Conservation (phyloP, 2,113 vertebrate species). For the Phyllopteryx taeniolatus region DNA sequence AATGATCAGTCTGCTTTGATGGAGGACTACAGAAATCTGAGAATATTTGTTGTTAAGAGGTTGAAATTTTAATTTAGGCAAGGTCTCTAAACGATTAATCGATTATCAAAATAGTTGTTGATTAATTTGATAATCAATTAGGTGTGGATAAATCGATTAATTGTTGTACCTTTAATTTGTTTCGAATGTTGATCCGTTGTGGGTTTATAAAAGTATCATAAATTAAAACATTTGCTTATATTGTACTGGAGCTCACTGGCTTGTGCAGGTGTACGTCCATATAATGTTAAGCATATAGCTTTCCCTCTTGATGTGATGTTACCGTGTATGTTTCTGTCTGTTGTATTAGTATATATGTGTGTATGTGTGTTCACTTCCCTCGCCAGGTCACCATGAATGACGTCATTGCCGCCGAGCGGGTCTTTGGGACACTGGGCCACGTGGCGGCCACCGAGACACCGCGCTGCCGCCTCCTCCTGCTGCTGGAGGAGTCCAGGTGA, state of each 20-base stretch:
- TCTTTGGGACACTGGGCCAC: slow-evolving; percentile 88
- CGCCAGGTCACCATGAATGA: slow-evolving; percentile 88
- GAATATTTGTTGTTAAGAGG: no score
- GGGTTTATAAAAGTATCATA: neutral
- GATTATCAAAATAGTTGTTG: no score
- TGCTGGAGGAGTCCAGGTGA: slow-evolving; percentile 91
- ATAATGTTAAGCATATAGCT: neutral
- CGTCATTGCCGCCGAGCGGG: slow-evolving; percentile 83
- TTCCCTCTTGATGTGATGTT: slow-evolving; percentile 4
- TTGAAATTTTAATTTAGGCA: no score
- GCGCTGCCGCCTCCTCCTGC: slow-evolving; percentile 80
- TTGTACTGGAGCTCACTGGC: neutral
- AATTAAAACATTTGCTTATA: neutral
- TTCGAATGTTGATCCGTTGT: neutral
- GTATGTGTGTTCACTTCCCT: slow-evolving; percentile 8
- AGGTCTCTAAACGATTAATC: no score
- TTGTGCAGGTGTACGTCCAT: neutral
- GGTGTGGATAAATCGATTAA: no score
- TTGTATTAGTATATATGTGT: slow-evolving; percentile 1
- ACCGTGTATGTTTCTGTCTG: slow-evolving; percentile 7
- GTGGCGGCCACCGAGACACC: slow-evolving; percentile 89
- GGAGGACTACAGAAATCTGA: no score
- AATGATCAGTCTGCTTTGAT: no score
- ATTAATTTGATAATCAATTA: no score
- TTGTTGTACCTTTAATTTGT: neutral